Evolutionary conservation across 2,888 invertebrate species (phyloP), one percentile per base, ranked within the genome.

Genomic region (Hydriomena furcata): DNA sequence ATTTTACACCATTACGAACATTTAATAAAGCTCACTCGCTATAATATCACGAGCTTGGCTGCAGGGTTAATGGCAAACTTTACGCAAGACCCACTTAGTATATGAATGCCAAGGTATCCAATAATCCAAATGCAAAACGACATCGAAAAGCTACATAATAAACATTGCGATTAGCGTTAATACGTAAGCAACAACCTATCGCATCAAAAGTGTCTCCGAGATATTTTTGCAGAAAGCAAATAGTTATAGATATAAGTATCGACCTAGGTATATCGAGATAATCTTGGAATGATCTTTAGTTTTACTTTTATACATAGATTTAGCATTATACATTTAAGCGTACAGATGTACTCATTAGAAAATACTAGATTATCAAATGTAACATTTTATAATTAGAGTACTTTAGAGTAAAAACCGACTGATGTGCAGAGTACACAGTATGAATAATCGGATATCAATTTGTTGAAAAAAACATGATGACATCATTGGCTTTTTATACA

Each of bases 401-500:
- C 5, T 27, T 21, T 42, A 31, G 25, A 41, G 11, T 30, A 25
- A 40, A 13, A 1, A 41, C 11, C 12, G 25, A 45, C 45, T 52
- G 36, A 21, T 52, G 37, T 41, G 46, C 37, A 42, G 23, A 46
- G 11, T 17, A 37, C 45, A 47, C 52, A 43, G 27, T 21, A 35
- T 28, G 55, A 52, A 35, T 57, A 59, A 56, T 58, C 24, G 42
- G 49, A 48, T 47, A 45, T 41, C 43, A 36, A 53, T 57, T 50
- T 58, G 36, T 58, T 60, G 65, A 64, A 66, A 77, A 75, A 73
- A 79, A 48, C n/a, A n/a, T n/a, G n/a, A 68, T 71, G 35, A 45
- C 35, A 32, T 76, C 80, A 84, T 83, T 74, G 73, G 83, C 84
- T 86, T 86, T 70, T 77, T 79, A 76, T 82, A 79, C 73, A 73